Evolutionary conservation across 2,113 vertebrate genomes (phyloP), one percentile per base, ranked within the genome.

Genomic region (Setophaga petechia): DNA sequence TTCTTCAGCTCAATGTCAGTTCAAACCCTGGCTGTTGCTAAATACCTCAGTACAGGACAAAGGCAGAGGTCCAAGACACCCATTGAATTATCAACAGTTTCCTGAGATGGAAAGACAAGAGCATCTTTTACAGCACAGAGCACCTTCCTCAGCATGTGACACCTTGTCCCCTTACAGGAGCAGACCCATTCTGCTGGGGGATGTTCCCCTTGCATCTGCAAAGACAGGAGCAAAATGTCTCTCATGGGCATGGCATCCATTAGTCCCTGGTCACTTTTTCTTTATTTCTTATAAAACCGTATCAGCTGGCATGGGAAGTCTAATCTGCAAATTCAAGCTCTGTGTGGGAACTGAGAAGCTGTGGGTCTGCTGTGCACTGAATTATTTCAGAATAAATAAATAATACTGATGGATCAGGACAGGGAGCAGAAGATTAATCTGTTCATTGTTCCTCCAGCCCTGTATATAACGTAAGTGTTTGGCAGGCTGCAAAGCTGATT

Each of bases 361-460:
- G n/a, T 59, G 24, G 7, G 11, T 95, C 76, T 95, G 59, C 67
- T 91, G 41, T 47, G 61, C 58, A 73, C 57, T 55, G 62, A 87
- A 76, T 85, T 87, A 73, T 87, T 89, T 85, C 46, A 69, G 51
- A 87, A 54, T 89, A 94, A 95, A 93, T 89, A 93, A 91, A 92
- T 82, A 91, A 87, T 69, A 89, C 25, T 73, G 58, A 52, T 46
- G 21, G 62, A 76, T 76, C 66, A 91, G 54, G 75, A 85, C 52
- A 83, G 58, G 30, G 63, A 95, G 33, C 51, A 87, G 47, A 85
- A 92, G 90, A 95, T 87, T 76, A 71, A 90, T 77, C 30, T 69
- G 27, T 62, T 73, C 12, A 3, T 89, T 93, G 58, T 76, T 94
- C 35, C 75, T 91, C 62, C 58, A 76, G 23, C 24, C 31, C 18